A percentile compares a stretch with the other conserved stretches of the same genome.
phyloP scores from a whole-genome alignment of 1,140 invertebrate species.

The Schlechtendalia chinensis region DNA sequence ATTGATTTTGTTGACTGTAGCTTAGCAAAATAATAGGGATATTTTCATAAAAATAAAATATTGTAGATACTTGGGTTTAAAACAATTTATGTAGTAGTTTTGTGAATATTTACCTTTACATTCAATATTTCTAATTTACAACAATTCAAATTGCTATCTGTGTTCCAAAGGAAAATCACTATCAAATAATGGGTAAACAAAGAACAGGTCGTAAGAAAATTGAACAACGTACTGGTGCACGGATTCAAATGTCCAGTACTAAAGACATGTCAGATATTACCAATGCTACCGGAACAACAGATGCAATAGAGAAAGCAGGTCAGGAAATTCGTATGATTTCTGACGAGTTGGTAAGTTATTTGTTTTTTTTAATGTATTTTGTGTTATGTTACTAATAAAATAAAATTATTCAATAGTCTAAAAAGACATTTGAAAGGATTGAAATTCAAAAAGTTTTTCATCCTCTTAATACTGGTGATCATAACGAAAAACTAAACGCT shows the following conservation, averaged over 20 bases:
- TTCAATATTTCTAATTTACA: no score
- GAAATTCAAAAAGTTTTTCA: conserved; percentile 90
- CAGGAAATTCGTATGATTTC: conserved; percentile 91
- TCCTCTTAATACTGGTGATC: conserved; percentile 89
- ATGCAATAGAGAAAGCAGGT: conserved; percentile 93
- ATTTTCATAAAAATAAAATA: no score
- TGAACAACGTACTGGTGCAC: conserved; percentile 86
- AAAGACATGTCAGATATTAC: conserved; percentile 82
- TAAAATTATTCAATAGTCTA: conserved; percentile 59
- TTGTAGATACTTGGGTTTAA: no score
- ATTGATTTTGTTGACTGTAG: no score
- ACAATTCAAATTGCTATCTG: no score
- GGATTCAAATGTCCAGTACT: conserved; percentile 85
- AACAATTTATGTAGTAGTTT: no score
- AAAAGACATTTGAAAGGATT: conserved; percentile 79
- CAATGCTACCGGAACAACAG: conserved; percentile 86
- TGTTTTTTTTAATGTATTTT: background rate
- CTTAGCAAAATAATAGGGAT: no score
- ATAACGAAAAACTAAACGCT: conserved; percentile 74
- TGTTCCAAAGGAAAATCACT: conserved; percentile 95
- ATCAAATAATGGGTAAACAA: conserved; percentile 87
- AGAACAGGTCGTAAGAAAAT: conserved; percentile 85
- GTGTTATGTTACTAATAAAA: background rate
- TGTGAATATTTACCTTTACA: no score
- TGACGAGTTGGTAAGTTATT: conserved; percentile 74